phyloP scores from a whole-genome alignment of 2,888 invertebrate genomes.

The Tinea semifulvella region DNA sequence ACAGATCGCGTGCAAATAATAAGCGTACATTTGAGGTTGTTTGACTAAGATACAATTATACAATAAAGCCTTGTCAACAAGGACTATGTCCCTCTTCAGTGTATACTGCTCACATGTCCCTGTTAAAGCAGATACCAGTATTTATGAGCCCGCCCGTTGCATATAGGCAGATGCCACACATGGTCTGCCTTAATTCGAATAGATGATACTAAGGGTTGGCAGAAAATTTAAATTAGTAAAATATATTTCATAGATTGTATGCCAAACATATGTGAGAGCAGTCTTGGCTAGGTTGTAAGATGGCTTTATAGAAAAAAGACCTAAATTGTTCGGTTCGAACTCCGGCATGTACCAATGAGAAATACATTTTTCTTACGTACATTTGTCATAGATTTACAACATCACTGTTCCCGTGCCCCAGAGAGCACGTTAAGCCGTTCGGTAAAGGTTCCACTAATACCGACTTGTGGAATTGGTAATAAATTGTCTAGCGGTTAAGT shows the following conservation, averaged over 20 bases:
- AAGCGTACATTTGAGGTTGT: background rate
- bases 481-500: too few relatives aligned
- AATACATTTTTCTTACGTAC: too few relatives aligned
- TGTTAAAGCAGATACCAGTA: constrained; percentile 54
- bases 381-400: too few relatives aligned
- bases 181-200: constrained; percentile 58
- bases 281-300: too few relatives aligned
- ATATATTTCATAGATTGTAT: background rate
- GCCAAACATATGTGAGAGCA: too few relatives aligned
- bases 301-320: too few relatives aligned
- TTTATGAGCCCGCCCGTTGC: constrained; percentile 41
- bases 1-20: constrained; percentile 2
- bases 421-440: too few relatives aligned
- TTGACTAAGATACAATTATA: constrained; percentile 25
- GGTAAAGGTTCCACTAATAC: too few relatives aligned
- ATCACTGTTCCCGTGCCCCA: too few relatives aligned
- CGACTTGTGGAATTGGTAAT: too few relatives aligned
- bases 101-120: constrained; percentile 37
- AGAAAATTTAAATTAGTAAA: background rate
- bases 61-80: constrained; percentile 37
- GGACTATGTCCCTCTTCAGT: constrained; percentile 14
- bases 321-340: too few relatives aligned
- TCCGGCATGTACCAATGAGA: too few relatives aligned
- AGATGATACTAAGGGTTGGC: constrained; percentile 46
- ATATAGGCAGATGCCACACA: constrained; percentile 63